Evolutionary conservation across 2,888 invertebrate genomes (phyloP).

Genomic region (Scaptomyza flava): DNA sequence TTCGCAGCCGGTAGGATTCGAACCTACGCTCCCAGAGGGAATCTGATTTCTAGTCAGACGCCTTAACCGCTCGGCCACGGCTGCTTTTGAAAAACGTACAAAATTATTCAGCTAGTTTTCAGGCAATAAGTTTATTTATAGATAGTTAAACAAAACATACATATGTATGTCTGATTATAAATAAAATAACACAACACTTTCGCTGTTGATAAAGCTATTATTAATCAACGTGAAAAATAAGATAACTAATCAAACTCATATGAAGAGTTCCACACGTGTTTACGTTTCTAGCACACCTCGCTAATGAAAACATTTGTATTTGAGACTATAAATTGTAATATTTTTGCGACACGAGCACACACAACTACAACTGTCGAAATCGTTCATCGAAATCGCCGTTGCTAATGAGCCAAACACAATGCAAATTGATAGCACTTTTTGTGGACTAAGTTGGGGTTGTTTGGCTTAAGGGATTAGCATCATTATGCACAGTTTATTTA

Average conservation of each 20-base stretch:
- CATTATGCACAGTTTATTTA: conserved; percentile 75
- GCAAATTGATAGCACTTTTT: conserved; percentile 71
- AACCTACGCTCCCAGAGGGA: conserved; percentile 95
- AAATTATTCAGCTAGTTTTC: not conserved
- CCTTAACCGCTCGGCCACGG: conserved; percentile 72
- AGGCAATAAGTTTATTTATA: conserved; percentile 1
- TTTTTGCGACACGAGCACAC: conserved; percentile 44
- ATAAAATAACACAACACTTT: conserved; percentile 16
- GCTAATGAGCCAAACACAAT: conserved; percentile 75
- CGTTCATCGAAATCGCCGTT: conserved; percentile 53
- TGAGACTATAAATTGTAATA: conserved; percentile 55
- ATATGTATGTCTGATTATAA: conserved; percentile 6
- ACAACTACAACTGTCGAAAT: conserved; percentile 48
- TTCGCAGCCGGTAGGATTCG: conserved; percentile 93
- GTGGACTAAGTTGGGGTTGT: conserved; percentile 8
- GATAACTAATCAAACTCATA: not conserved
- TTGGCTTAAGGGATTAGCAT: conserved; percentile 75
- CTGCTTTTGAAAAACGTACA: conserved; percentile 21
- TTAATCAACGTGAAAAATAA: conserved; percentile 3
- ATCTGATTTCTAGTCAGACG: conserved; percentile 85
- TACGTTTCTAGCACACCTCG: conserved; percentile 39
- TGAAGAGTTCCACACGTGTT: no score
- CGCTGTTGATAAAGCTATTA: conserved; percentile 9
- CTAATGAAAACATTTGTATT: not conserved
- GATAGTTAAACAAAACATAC: not conserved